These are phyloP conservation scores for Anarhynchus alexandrinus DNA, from an alignment of 2,113 vertebrate genomes.

Conservation along the genomic window DNA sequence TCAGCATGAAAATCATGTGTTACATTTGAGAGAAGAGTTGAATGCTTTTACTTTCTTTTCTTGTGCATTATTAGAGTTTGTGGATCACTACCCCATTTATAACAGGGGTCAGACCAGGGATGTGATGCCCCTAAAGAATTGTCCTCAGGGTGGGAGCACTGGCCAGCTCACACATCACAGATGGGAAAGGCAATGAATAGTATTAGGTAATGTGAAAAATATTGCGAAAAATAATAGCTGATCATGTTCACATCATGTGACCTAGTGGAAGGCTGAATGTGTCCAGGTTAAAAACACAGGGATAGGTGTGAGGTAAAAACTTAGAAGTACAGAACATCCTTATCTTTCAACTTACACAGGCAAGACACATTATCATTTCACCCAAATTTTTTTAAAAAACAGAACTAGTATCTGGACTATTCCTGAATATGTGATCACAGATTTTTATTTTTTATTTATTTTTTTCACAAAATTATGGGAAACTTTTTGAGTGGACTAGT, in stretches of 20 bases:
- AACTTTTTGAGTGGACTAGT: neutral
- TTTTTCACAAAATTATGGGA: neutral
- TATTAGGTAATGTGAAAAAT: neutral
- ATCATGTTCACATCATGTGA: fast-evolving
- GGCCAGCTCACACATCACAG: neutral
- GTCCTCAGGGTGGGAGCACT: no score
- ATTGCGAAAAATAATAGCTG: neutral
- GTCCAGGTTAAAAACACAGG: neutral
- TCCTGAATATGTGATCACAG: fast-evolving
- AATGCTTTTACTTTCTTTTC: neutral
- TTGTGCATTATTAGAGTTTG: neutral
- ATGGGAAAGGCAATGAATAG: neutral
- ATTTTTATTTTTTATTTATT: neutral
- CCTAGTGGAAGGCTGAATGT: neutral
- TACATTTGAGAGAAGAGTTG: neutral
- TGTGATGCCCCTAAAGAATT: neutral
- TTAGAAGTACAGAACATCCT: neutral
- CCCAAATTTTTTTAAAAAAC: neutral
- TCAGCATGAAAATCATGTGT: neutral
- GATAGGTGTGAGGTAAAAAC: neutral
- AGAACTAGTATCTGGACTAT: neutral
- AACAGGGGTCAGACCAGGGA: no score
- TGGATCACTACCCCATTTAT: neutral
- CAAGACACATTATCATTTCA: neutral
- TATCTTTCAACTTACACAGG: neutral